phyloP scores from a whole-genome alignment of 1,140 invertebrate genomes.

The Callitettix versicolor region DNA sequence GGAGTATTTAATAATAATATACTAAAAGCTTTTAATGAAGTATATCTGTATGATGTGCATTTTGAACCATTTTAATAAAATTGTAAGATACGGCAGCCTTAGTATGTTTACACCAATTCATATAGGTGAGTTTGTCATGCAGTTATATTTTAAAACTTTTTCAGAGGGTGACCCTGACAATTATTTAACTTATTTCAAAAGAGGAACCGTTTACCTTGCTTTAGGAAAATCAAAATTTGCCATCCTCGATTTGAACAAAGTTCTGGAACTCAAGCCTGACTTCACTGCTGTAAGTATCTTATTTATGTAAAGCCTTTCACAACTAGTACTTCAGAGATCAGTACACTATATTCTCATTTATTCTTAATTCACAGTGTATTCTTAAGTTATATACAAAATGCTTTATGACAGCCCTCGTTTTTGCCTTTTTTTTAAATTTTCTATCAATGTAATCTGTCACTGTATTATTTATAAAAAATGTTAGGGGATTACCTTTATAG shows the following conservation, averaged over 20 bases:
- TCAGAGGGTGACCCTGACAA: slow-evolving; percentile 91
- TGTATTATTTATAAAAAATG: neutral
- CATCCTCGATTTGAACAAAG: slow-evolving; percentile 82
- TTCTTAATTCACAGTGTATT: neutral
- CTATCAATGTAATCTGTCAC: neutral
- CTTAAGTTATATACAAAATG: neutral
- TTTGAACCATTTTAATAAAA: no score
- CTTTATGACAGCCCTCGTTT: neutral
- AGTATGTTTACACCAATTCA: no score
- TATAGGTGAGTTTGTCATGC: no score
- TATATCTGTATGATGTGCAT: no score
- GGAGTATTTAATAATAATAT: no score
- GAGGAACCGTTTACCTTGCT: slow-evolving; percentile 94
- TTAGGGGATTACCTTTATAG: neutral
- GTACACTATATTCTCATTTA: neutral
- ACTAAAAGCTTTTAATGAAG: no score
- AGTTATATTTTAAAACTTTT: no score
- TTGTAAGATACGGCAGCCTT: no score
- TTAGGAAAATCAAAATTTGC: slow-evolving; percentile 93
- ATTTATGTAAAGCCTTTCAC: no score
- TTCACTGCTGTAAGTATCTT: slow-evolving; percentile 64
- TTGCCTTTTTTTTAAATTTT: neutral
- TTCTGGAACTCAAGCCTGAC: slow-evolving; percentile 87
- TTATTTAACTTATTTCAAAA: slow-evolving; percentile 88
- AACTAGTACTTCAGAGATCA: no score